Evolutionary conservation across 1,140 invertebrate genomes (phyloP), one percentile per base, ranked within the genome.

Genomic region (Rhyacophila brunnea): DNA sequence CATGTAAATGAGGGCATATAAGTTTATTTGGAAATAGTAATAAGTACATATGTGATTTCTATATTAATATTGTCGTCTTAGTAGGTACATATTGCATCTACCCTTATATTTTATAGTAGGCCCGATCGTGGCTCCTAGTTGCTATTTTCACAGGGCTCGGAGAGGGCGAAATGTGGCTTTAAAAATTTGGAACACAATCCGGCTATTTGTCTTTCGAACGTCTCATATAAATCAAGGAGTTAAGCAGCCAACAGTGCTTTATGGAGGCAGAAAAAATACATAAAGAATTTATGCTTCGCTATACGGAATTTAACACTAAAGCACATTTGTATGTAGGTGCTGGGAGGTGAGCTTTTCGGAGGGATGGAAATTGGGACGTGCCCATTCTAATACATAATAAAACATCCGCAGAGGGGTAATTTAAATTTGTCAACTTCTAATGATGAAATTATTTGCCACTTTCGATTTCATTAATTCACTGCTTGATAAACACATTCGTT

Each of bases 181-280:
- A 79, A 79, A 79, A 79, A 79, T 79, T 79, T 79, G 77, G 75
- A 79, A 79, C 77, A 78, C 77, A 79, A 79, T 79, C 77, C 77
- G 67, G 74, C 77, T 79, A 79, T 79, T 79, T 79, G 77, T 79
- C 77, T 79, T 77, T 73, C 73, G 68, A 77, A 78, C 75, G 76
- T 79, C 75, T 79, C 76, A 70, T 78, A 79, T 79, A 79, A 79
- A 79, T 79, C 77, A 79, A 78, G 77, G 76, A 79, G 77, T 79
- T 78, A 79, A 79, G 74, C 75, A 79, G 77, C 75, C 77, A 78
- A 78, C 77, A 78, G 78, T 78, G 77, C 73, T 79, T 79, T 78
- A 79, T 79, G 72, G 76, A 66, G 72, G 73, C 74, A 75, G 77
- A 78, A 79, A 79, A 77, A 73, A 74, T 64, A 64, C 62, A 64